These are phyloP conservation scores for Xestobium rufovillosum DNA, from an alignment of 2,888 invertebrate species.

Conservation along the genomic window DNA sequence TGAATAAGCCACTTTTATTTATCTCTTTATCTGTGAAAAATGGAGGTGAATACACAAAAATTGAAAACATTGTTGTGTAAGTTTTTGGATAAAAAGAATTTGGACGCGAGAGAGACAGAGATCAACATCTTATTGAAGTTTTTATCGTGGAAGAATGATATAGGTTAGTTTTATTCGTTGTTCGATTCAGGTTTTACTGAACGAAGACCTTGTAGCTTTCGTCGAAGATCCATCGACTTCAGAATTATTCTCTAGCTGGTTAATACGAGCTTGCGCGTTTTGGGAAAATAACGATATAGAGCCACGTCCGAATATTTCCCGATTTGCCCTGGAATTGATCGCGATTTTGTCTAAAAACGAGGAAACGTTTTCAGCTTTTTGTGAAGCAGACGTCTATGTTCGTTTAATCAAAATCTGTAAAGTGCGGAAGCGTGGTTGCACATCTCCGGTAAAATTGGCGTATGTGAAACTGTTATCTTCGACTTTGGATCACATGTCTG, in stretches of 20 bases:
- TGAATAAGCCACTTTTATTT: too few relatives aligned
- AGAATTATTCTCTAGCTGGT: slow-evolving; percentile 33
- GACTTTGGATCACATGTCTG: slow-evolving; percentile 54
- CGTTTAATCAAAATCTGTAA: slow-evolving; percentile 37
- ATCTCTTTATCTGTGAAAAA: too few relatives aligned
- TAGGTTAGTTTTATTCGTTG: too few relatives aligned
- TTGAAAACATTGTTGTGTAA: slow-evolving; percentile 1
- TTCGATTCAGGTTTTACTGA: background rate
- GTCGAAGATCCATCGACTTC: background rate
- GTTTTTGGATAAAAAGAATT: background rate
- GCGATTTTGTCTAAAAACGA: slow-evolving; percentile 50
- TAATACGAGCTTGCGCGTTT: slow-evolving; percentile 35
- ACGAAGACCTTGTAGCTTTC: background rate
- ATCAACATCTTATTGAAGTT: background rate
- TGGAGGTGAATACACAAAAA: too few relatives aligned
- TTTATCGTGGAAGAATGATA: background rate
- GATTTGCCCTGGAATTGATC: slow-evolving; percentile 53
- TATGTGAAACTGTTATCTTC: slow-evolving; percentile 56
- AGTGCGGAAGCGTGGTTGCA: slow-evolving; percentile 38
- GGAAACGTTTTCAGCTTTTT: slow-evolving; percentile 42
- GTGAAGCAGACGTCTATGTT: slow-evolving; percentile 32
- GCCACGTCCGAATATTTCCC: slow-evolving; percentile 43
- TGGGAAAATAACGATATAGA: slow-evolving; percentile 31
- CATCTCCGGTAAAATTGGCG: slow-evolving; percentile 59
- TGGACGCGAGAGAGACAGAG: background rate